Conservation (phyloP, 1,140 invertebrate species). For the Cryptotermes secundus region DNA sequence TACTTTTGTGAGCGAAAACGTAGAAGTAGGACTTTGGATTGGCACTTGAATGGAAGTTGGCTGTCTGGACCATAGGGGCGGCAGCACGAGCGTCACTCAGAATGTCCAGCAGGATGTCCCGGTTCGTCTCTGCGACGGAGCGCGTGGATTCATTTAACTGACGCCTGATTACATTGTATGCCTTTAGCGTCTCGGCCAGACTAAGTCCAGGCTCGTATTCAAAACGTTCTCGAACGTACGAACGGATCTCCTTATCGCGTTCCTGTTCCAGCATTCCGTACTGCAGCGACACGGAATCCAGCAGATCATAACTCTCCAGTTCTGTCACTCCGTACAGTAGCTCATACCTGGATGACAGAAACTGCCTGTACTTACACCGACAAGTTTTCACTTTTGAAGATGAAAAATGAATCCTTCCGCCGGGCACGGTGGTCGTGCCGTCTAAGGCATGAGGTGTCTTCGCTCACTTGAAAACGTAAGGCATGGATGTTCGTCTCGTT, state of each 20-base stretch:
- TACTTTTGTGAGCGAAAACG: slow-evolving; percentile 80
- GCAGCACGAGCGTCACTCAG: slow-evolving; percentile 83
- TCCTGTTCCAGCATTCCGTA: slow-evolving; percentile 78
- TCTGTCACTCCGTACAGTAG: slow-evolving; percentile 87
- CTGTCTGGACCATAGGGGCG: slow-evolving; percentile 69
- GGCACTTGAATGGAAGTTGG: slow-evolving; percentile 70
- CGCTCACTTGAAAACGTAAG: no score
- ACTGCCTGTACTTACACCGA: no score
- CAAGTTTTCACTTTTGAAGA: no score
- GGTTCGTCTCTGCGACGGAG: slow-evolving; percentile 43
- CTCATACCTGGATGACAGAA: slow-evolving; percentile 64
- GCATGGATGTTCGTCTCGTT: no score
- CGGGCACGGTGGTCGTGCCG: no score
- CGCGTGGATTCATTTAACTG: not conserved
- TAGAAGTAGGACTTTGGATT: slow-evolving; percentile 83
- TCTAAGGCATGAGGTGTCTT: no score
- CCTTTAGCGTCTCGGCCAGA: slow-evolving; percentile 63
- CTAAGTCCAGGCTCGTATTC: slow-evolving; percentile 58
- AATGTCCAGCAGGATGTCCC: slow-evolving; percentile 82
- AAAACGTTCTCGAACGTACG: slow-evolving; percentile 15
- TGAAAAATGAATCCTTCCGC: no score
- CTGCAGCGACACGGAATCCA: slow-evolving; percentile 72
- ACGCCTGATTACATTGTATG: slow-evolving; percentile 51
- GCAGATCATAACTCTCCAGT: slow-evolving; percentile 80
- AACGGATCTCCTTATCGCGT: slow-evolving; percentile 30